Evolutionary conservation across 2,888 invertebrate species (phyloP).

Genomic region (Opisthograptis luteolata): DNA sequence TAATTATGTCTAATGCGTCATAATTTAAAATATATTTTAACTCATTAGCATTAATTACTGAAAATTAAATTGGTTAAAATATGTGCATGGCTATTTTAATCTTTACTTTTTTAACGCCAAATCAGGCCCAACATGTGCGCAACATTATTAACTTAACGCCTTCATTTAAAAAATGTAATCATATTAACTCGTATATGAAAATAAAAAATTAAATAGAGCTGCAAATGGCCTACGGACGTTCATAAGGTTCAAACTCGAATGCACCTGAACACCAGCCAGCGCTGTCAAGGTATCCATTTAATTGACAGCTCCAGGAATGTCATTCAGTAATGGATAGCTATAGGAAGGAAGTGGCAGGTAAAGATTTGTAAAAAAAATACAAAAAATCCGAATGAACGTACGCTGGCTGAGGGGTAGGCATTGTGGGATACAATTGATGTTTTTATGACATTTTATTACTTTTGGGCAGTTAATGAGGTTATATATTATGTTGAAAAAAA

Average conservation of each 20-base stretch:
- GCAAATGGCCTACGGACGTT: not conserved
- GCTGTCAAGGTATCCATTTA: slow-evolving; percentile 71
- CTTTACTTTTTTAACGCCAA: too few species aligned
- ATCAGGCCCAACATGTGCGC: too few species aligned
- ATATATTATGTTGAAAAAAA: slow-evolving; percentile 40
- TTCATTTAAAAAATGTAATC: too few species aligned
- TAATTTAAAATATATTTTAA: too few species aligned
- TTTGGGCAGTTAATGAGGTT: slow-evolving; percentile 48
- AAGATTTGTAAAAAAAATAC: slow-evolving; percentile 56
- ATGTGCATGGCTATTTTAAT: too few species aligned
- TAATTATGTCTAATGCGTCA: too few species aligned
- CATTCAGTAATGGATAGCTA: slow-evolving; percentile 78
- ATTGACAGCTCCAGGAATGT: slow-evolving; percentile 76
- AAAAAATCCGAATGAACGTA: slow-evolving; percentile 57
- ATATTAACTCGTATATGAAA: too few species aligned
- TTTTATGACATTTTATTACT: slow-evolving; percentile 47
- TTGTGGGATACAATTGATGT: slow-evolving; percentile 48
- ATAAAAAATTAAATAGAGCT: too few species aligned
- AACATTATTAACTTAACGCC: too few species aligned
- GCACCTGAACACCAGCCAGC: slow-evolving; percentile 37
- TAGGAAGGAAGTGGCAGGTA: slow-evolving; percentile 84
- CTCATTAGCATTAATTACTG: too few species aligned
- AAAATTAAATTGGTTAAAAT: too few species aligned
- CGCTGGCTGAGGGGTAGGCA: slow-evolving; percentile 53
- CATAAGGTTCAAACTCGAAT: slow-evolving; percentile 30